A percentile compares a stretch with the other conserved stretches of the same genome.
Evolutionary conservation across 1,140 invertebrate species (phyloP).

Genomic region (Luehdorfia chinensis): DNA sequence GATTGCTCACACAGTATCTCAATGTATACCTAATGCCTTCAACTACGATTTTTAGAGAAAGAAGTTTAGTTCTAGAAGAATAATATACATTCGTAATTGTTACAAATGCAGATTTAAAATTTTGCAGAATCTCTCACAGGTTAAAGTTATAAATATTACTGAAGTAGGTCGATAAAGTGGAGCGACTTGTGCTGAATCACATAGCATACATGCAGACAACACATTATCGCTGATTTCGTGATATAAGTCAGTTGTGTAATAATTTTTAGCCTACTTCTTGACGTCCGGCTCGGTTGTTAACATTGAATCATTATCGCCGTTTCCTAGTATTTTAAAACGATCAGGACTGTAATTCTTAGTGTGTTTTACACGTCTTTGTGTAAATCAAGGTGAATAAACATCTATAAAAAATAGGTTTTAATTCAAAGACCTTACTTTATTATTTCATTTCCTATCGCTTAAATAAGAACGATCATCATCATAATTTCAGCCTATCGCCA

Average conservation of each 20-base stretch:
- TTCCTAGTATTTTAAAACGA: background rate
- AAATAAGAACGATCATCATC: too few relatives aligned
- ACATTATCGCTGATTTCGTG: constrained; percentile 14
- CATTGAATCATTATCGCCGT: constrained; percentile 16
- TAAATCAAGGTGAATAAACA: too few relatives aligned
- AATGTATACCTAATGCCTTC: background rate
- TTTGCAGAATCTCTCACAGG: constrained; percentile 45
- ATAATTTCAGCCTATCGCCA: too few relatives aligned
- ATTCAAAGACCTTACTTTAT: too few relatives aligned
- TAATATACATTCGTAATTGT: too few relatives aligned
- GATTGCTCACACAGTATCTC: constrained; percentile 6
- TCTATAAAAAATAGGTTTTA: too few relatives aligned
- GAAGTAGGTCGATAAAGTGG: constrained; percentile 47
- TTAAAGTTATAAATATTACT: constrained; percentile 39
- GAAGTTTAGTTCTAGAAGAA: too few relatives aligned
- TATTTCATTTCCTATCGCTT: too few relatives aligned
- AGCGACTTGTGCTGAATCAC: constrained; percentile 44
- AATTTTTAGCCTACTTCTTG: background rate
- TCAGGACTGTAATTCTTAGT: too few relatives aligned
- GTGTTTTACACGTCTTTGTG: too few relatives aligned
- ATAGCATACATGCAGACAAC: constrained; percentile 21
- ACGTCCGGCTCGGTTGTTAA: background rate
- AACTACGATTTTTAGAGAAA: too few relatives aligned
- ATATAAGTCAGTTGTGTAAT: constrained; percentile 5
- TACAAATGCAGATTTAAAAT: constrained; percentile 4